Percentiles rank a stretch among this genome's conserved stretches.
These are phyloP conservation scores for Perccottus glenii DNA, from an alignment of 2,113 vertebrate genomes.

Conservation along the genomic window DNA sequence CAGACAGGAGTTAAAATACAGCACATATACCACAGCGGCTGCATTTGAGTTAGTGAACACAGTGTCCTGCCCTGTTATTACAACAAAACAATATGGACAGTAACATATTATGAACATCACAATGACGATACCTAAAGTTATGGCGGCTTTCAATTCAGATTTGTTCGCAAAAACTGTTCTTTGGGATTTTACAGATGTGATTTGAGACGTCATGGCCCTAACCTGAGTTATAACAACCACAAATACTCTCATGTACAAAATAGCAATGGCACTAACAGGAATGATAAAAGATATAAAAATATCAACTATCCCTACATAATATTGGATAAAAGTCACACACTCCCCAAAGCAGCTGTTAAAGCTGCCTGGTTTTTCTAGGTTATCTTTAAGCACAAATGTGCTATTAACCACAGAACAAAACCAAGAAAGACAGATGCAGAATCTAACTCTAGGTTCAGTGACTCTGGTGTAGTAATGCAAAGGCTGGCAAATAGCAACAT, in stretches of 20 bases:
- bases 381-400: too few relatives aligned
- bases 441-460: too few relatives aligned
- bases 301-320: background rate
- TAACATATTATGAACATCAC: slow-evolving; percentile 25
- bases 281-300: slow-evolving; percentile 12
- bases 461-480: too few relatives aligned
- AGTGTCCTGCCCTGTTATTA: background rate
- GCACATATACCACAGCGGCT: background rate
- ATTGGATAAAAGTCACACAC: too few relatives aligned
- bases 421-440: too few relatives aligned
- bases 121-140: slow-evolving; percentile 24
- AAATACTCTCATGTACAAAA: slow-evolving; percentile 44
- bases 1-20: slow-evolving; percentile 46
- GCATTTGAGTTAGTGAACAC: background rate
- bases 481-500: too few relatives aligned
- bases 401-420: too few relatives aligned
- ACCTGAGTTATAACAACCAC: slow-evolving; percentile 36
- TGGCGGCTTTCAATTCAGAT: slow-evolving; percentile 40
- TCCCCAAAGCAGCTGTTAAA: too few relatives aligned
- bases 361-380: too few relatives aligned
- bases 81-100: slow-evolving; percentile 20
- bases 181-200: background rate
- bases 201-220: slow-evolving; percentile 17
- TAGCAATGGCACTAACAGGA: slow-evolving; percentile 15
- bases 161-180: background rate